Conservation (phyloP, 2,888 invertebrate genomes). For the Diarsia dahlii region DNA sequence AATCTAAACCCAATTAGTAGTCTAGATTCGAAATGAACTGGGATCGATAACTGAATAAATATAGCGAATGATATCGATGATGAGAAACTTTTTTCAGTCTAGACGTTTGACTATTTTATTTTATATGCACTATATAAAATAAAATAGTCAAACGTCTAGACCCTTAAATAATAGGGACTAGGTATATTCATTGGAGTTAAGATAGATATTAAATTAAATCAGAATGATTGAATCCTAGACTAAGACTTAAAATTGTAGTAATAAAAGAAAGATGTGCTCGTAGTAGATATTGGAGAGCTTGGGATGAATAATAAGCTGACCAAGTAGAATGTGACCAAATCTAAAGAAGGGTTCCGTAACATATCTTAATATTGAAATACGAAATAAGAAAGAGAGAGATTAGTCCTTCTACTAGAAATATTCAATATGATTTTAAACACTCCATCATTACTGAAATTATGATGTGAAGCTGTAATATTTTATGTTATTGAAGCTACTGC, state of each 20-base stretch:
- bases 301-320: conserved; percentile 12
- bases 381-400: background rate
- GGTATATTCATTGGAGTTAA: conserved; percentile 16
- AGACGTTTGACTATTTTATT: no score
- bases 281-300: conserved; percentile 12
- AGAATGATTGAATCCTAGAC: conserved; percentile 15
- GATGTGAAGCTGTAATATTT: no score
- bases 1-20: no score
- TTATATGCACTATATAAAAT: no score
- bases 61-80: no score
- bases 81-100: no score
- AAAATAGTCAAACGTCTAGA: conserved; percentile 46
- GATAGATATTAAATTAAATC: conserved; percentile 12
- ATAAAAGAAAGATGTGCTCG: conserved; percentile 33
- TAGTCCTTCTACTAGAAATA: background rate
- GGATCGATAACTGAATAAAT: no score
- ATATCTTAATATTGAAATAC: background rate
- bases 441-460: no score
- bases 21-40: no score
- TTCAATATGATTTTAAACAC: background rate
- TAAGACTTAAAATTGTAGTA: background rate
- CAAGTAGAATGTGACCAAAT: background rate
- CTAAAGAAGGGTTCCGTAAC: background rate
- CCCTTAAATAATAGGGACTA: conserved; percentile 26
- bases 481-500: no score